phyloP scores from a whole-genome alignment of 2,888 invertebrate species.

The Ectemnius lituratus region DNA sequence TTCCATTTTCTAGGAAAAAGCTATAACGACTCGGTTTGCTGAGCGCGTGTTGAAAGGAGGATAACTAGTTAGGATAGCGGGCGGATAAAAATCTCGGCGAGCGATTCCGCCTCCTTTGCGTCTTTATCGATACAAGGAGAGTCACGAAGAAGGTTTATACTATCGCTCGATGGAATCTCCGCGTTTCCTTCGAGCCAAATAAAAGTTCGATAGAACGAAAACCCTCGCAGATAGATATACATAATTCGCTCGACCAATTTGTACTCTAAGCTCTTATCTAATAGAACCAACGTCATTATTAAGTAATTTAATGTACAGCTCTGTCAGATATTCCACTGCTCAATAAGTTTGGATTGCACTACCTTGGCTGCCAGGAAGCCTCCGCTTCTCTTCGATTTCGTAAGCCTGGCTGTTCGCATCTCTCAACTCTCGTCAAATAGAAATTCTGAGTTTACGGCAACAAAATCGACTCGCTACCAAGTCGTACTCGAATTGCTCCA shows the following conservation, averaged over 20 bases:
- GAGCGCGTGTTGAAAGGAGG: constrained; percentile 26
- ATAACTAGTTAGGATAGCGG: constrained; percentile 20
- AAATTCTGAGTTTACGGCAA: constrained; percentile 16
- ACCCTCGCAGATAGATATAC: no score
- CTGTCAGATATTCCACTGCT: no score
- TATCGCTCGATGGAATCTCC: constrained; percentile 34
- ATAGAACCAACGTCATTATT: no score
- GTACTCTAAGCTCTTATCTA: no score
- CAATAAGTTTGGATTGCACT: neutral
- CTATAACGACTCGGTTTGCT: constrained; percentile 11
- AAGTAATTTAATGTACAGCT: no score
- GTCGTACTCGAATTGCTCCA: constrained; percentile 16
- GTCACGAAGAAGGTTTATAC: constrained; percentile 21
- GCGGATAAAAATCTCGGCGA: constrained; percentile 44
- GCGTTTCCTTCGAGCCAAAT: constrained; percentile 15
- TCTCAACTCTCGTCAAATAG: constrained; percentile 22
- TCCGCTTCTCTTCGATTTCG: neutral
- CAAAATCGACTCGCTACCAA: neutral
- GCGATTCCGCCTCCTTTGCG: constrained; percentile 27
- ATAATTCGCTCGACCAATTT: no score
- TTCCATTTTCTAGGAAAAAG: neutral
- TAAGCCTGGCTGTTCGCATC: neutral
- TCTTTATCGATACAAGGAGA: constrained; percentile 19
- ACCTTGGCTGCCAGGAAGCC: neutral
- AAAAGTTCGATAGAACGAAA: no score